Evolutionary conservation across 2,113 vertebrate genomes (phyloP), one percentile per base, ranked within the genome.

Genomic region (Corythornis vintsioides): DNA sequence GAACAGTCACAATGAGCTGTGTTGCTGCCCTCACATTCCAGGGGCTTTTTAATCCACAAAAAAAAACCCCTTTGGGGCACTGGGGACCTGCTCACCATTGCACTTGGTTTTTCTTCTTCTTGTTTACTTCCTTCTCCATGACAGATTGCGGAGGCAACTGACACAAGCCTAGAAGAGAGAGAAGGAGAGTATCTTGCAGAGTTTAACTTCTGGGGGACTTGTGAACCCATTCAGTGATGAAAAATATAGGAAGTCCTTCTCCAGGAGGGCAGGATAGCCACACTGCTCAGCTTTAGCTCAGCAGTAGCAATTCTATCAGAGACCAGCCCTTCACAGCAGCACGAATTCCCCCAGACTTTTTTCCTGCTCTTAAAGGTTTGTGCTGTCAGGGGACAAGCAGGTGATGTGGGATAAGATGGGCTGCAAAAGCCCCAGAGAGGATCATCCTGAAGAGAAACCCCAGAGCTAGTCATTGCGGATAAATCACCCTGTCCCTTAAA

Each of bases 101-200:
- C 40, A 83, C 31, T 66, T 85, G 88, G 48, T 88, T 96, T 93
- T 97, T 74, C 77, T 96, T 97, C 26, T 59, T 91, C 66, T 89
- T 59, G 3, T 93, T 94, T 35, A 97, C 93, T 83, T 98, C 97
- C 16, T 93, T 60, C 55, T 92, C 88, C 97, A 97, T 98, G 59
- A 83, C 57, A 60, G 87, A 79, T 38, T 45, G 60, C 35, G 97
- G 83, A 33, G 97, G 97, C 87, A 98, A 60, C 15, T 26, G 80
- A 59, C 74, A 92, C 5, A 95, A 50, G 48, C 97, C 97, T 98
- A n/a, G 57, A 70, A 94, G 69, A 92, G 76, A 92, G 48, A 84
- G 22, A 64, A 64, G 40, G n/a, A 59, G 60, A 83, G 21, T 0
- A 0, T 74, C n/a, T 17, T 76, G 18, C 11, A 2, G 14, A 24